Conservation (phyloP, 2,797 vertebrate genomes). For the Taeniopygia guttata region DNA sequence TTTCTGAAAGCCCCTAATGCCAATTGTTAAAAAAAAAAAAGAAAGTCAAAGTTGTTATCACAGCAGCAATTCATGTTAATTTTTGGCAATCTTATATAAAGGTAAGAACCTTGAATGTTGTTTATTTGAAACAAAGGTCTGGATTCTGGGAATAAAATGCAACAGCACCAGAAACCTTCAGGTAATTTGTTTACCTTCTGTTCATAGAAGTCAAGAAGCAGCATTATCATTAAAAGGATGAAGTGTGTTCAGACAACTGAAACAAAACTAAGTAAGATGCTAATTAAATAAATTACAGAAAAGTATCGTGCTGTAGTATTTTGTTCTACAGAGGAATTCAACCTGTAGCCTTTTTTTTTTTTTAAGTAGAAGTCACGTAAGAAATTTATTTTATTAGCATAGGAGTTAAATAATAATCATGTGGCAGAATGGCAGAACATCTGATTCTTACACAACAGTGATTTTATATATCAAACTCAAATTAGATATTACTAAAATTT, state of each 20-base stretch:
- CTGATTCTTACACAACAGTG: neutral
- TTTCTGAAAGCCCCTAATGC: neutral
- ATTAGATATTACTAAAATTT: conserved; percentile 20
- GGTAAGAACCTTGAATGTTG: neutral
- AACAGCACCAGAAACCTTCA: neutral
- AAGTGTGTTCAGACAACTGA: neutral
- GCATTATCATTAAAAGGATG: neutral
- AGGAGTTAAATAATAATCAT: neutral
- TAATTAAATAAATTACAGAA: conserved; percentile 28
- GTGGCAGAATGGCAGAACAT: neutral
- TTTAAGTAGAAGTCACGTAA: neutral
- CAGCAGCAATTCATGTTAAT: neutral
- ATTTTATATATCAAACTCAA: neutral
- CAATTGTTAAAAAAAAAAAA: neutral
- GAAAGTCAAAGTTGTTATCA: neutral
- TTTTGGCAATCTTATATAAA: neutral
- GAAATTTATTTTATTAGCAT: neutral
- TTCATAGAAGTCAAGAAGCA: neutral
- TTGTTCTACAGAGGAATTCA: neutral
- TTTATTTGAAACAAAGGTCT: neutral
- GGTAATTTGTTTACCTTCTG: conserved; percentile 40
- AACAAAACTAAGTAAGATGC: neutral
- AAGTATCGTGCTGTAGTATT: neutral
- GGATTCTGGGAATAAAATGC: neutral
- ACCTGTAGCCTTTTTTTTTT: neutral